Conservation (phyloP, 2,113 vertebrate species). For the Terrapene triunguis region DNA sequence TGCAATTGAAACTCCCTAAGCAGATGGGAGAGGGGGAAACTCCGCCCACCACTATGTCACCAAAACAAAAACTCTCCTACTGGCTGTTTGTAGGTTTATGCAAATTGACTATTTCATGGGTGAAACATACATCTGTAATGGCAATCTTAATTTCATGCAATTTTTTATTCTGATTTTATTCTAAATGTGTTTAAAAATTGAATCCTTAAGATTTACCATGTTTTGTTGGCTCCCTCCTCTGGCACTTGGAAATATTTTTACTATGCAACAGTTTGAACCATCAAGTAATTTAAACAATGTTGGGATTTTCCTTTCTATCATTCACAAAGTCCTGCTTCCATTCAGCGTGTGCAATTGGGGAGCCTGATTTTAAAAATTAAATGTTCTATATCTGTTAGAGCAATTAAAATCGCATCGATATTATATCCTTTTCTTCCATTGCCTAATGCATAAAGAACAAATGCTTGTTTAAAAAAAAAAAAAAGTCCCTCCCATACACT, state of each 20-base stretch:
- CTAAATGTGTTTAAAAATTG: conserved; percentile 17
- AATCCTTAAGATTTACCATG: conserved; percentile 54
- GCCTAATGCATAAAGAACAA: not conserved
- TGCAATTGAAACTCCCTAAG: not conserved
- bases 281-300: not conserved
- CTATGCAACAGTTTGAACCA: conserved; percentile 31
- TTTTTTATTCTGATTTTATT: conserved; percentile 8
- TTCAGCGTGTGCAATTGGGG: fast-evolving
- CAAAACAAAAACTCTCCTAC: not conserved
- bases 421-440: not conserved
- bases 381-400: not conserved
- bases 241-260: conserved; percentile 67
- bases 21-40: not conserved
- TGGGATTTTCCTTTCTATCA: not conserved
- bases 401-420: not conserved
- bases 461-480: not conserved
- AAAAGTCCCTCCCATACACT: not conserved
- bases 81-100: not conserved
- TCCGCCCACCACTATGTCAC: not conserved
- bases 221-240: conserved; percentile 74
- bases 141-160: not conserved
- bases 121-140: not conserved
- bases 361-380: not conserved
- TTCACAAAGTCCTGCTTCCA: not conserved
- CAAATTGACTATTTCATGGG: not conserved